Evolutionary conservation across 2,888 invertebrate genomes (phyloP), one percentile per base, ranked within the genome.

Genomic region (Eubasilissa splendida): DNA sequence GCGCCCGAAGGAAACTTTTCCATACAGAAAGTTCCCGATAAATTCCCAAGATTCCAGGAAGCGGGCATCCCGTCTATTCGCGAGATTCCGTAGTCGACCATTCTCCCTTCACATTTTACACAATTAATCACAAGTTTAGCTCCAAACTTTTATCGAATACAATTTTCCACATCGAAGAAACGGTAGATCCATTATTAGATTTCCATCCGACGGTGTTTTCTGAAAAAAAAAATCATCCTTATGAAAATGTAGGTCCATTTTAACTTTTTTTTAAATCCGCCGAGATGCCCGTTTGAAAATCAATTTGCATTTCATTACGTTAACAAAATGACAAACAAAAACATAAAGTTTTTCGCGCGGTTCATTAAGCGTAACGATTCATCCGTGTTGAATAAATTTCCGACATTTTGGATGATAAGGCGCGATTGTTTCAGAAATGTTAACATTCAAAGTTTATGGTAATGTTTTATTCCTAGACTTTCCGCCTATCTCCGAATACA

Each of bases 381-480:
- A 63, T 63, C 63, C 7, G 63, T 12, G 63, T 63, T 63, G 63
- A 63, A 63, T 63, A 63, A 63, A 63, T 63, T 63, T 8, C 12
- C 63, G 11, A 10, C 63, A 33, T 63, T 63, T 63, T 12, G 4
- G 63, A 33, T 33, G 63, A 63, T 33, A 63, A 63, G 12, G 63
- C 63, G 5, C 33, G 12, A 63, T 63, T 63, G 63, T 33, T 63
- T 33, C 42, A 63, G 63, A 63, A 63, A 33, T 33, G 12, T 12
- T 63, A 63, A 63, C 63, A 31, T 31, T 63, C 33, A 33, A 63
- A 63, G 33, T 63, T 63, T 63, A 63, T 31, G 31, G 63, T 63
- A 63, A 33, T 63, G 63, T 33, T 31, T 31, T 63, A 63, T 31
- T 31, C 12, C 63, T 63, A 0, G 63, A 12, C 11, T 63, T 63